Evolutionary conservation across 53 echinoderm and acorn worm genomes (phyloP), one percentile per base, ranked within the genome.

Genomic region (Glandiceps talaboti): DNA sequence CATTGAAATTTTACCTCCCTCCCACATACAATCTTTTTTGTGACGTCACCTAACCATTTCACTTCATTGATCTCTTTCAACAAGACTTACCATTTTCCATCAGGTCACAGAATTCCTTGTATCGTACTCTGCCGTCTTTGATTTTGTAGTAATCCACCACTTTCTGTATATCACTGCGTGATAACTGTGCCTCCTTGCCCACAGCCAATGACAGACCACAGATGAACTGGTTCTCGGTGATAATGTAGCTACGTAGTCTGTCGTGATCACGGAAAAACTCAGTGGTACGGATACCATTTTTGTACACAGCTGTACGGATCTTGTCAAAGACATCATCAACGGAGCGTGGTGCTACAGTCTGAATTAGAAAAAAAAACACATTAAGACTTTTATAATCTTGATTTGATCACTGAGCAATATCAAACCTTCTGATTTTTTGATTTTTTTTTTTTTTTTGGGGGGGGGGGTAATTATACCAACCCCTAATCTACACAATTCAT

Each of bases 211-310:
- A 87, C 89, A 97, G 75, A 25, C 97, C 97, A 27, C 97, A 97
- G 79, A 86, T 85, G 85, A 97, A 97, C 92, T 97, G 97, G 84
- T 97, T 97, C 86, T 97, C 91, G 0, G 97, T 97, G 72, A 97
- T 97, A 74, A 97, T 82, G 27, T 90, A 90, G 32, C 93, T 93
- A 25, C 97, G 91, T 1, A 97, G 88, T 76, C 93, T 97, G 85
- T 97, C 97, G 77, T 97, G 97, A 79, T 97, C 97, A 25, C 93
- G 79, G 89, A 97, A 97, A 82, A 97, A 97, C 87, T 97, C 97
- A 0, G 97, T 88, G 27, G 97, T 97, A 14, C 97, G 91, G 77
- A 97, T 93, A 32, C 97, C 97, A 33, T 91, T 86, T 78, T 97
- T 97, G 88, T 97, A 92, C 31, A 93, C 91, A 14, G 93, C 97